Conservation (phyloP, 2,797 vertebrate species). For the Pangasius mekongensis region DNA sequence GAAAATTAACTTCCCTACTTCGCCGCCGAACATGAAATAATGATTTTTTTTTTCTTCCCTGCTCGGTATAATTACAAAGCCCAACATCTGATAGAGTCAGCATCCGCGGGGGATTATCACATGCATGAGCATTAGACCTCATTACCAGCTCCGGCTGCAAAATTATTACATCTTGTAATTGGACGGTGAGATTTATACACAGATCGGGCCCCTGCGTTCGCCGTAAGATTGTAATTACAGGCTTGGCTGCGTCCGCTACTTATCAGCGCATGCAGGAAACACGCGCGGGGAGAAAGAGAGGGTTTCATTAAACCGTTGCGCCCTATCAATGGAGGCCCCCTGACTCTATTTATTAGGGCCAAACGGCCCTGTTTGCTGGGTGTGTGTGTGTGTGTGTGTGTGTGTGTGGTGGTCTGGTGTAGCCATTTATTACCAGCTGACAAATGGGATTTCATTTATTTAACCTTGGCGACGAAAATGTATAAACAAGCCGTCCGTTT, state of each 20-base stretch:
- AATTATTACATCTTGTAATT: slow-evolving; percentile 99
- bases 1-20: slow-evolving; percentile 97
- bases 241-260: slow-evolving; percentile 92
- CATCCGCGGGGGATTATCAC: slow-evolving; percentile 98
- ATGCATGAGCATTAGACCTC: slow-evolving; percentile 99
- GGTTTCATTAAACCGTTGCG: slow-evolving; percentile 98
- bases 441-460: slow-evolving; percentile 99
- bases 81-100: slow-evolving; percentile 98
- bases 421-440: slow-evolving; percentile 97
- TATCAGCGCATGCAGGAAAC: slow-evolving; percentile 97
- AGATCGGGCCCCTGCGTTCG: slow-evolving; percentile 84
- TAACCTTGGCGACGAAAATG: slow-evolving; percentile 97
- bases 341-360: slow-evolving; percentile 98
- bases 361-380: slow-evolving; percentile 87
- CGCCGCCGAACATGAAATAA: slow-evolving; percentile 99
- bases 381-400: slow-evolving; percentile 85
- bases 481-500: slow-evolving; percentile 99
- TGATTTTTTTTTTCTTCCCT: slow-evolving; percentile 85
- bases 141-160: slow-evolving; percentile 99
- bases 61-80: slow-evolving; percentile 95
- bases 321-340: slow-evolving; percentile 94
- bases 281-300: slow-evolving; percentile 82
- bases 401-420: slow-evolving; percentile 77
- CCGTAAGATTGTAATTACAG: slow-evolving; percentile 97
- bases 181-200: slow-evolving; percentile 99